These are phyloP conservation scores for Neotragus moschatus DNA, from an alignment of 2,113 vertebrate species.

Conservation along the genomic window DNA sequence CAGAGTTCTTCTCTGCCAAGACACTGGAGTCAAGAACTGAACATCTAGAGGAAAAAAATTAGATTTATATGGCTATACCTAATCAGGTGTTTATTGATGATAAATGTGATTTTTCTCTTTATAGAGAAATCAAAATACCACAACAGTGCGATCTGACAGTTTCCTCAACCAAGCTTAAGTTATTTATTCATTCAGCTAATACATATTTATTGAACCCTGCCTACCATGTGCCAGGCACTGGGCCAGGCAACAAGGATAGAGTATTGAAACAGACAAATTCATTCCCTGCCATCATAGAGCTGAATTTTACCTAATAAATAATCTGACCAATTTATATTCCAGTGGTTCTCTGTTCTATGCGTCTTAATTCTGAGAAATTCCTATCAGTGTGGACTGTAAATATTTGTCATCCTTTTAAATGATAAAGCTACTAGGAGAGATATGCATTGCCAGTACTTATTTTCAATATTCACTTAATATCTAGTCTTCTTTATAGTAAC, in stretches of 20 bases:
- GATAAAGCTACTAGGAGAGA: not conserved
- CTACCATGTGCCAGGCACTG: not conserved
- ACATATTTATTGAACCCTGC: not conserved
- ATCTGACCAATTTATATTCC: not conserved
- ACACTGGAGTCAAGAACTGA: not conserved
- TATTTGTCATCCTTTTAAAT: not conserved
- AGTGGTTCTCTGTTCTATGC: not conserved
- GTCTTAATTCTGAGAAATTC: conserved; percentile 11
- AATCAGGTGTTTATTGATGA: not conserved
- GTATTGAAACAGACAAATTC: not conserved
- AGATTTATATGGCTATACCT: not conserved
- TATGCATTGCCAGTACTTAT: not conserved
- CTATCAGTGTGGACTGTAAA: not conserved
- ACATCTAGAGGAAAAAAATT: not conserved
- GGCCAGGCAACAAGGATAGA: not conserved
- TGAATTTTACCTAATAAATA: conserved; percentile 31
- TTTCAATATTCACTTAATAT: conserved; percentile 27
- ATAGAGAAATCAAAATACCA: not conserved
- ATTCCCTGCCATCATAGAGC: not conserved
- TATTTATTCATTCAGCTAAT: not conserved
- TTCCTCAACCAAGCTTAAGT: not conserved
- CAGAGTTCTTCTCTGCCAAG: not conserved
- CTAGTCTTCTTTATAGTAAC: not conserved
- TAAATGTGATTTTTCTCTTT: not conserved
- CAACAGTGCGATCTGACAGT: not conserved